Base-by-base conservation (phyloP, 1,140 invertebrate species). In the Drosophila ohnishii region DNA sequence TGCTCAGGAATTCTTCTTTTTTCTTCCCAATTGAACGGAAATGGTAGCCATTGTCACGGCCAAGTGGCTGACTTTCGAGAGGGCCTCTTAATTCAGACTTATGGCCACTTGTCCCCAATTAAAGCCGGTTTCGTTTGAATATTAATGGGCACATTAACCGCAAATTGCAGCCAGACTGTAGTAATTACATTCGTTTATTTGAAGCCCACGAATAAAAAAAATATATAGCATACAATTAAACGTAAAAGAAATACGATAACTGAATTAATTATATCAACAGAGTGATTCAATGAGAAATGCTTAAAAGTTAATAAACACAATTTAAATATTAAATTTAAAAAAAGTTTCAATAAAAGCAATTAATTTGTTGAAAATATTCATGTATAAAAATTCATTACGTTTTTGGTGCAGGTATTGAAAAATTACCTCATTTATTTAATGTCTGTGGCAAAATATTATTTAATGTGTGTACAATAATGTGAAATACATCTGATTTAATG, bases 81-180 rank as follows among this genome's bases (percentile, higher is more conserved):
- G 10, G 28, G 34, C 57, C 53, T 35, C 40, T 72, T 62, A 48
- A 56, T 30, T 63, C 70, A 51, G 39, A 70, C 51, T 51, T 70
- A 70, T 59, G 45, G 25, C 39, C 48, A 72, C 48, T 39, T 34
- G 37, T 50, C 5, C 22, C 50, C 58, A 62, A 73, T 73, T 62
- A 74, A 62, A 48, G 22, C 40, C 37, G 39, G 25, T 61, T 63
- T 74, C 71, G 35, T 40, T 63, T 45, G 50, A 50, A 73, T 63
- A 74, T 74, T 74, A 74, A 74, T 64, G 32, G 39, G 22, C 28
- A 42, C 51, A 73, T 74, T 63, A 63, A 74, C 58, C 50, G 50
- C 48, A 73, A 74, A 74, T 63, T 56, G 71, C 42, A 47, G 25
- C 25, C 58, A 42, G 48, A 64, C 22, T 73, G 69, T 25, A 63